phyloP scores from a whole-genome alignment of 2,888 invertebrate genomes.

The Thymelicus sylvestris region DNA sequence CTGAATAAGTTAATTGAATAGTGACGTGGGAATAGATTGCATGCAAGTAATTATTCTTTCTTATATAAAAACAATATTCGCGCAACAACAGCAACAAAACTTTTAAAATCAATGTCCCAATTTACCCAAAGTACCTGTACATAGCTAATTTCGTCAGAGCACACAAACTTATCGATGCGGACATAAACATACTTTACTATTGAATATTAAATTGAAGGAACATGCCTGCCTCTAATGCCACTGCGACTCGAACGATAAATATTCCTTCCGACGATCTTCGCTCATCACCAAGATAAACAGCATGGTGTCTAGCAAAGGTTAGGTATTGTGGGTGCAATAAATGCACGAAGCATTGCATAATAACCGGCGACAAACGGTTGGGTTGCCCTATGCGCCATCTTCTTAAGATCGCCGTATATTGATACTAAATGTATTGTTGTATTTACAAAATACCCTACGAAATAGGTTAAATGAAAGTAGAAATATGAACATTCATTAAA shows the following conservation, averaged over 20 bases:
- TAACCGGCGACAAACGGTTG: constrained; percentile 53
- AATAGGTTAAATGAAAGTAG: neutral
- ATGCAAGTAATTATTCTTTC: constrained; percentile 9
- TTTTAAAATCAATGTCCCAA: neutral
- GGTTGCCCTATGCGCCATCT: constrained; percentile 63
- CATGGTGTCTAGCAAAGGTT: constrained; percentile 67
- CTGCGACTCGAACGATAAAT: constrained; percentile 44
- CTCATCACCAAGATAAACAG: constrained; percentile 66
- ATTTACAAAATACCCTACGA: neutral
- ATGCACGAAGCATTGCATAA: constrained; percentile 69
- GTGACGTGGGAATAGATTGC: constrained; percentile 22
- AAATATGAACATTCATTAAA: neutral
- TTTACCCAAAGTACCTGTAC: neutral
- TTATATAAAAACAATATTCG: constrained; percentile 8
- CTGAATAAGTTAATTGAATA: constrained; percentile 18
- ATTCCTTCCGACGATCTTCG: constrained; percentile 44
- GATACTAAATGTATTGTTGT: constrained; percentile 26
- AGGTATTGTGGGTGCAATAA: constrained; percentile 70
- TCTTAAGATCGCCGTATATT: constrained; percentile 33
- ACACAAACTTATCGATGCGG: neutral
- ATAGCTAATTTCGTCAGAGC: neutral
- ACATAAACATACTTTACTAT: constrained; percentile 7
- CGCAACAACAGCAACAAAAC: neutral
- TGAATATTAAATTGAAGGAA: constrained; percentile 32
- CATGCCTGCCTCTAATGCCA: constrained; percentile 31